Percentiles rank a stretch among this genome's conserved stretches.
phyloP scores from a whole-genome alignment of 2,888 invertebrate genomes.

The Idaea biselata region DNA sequence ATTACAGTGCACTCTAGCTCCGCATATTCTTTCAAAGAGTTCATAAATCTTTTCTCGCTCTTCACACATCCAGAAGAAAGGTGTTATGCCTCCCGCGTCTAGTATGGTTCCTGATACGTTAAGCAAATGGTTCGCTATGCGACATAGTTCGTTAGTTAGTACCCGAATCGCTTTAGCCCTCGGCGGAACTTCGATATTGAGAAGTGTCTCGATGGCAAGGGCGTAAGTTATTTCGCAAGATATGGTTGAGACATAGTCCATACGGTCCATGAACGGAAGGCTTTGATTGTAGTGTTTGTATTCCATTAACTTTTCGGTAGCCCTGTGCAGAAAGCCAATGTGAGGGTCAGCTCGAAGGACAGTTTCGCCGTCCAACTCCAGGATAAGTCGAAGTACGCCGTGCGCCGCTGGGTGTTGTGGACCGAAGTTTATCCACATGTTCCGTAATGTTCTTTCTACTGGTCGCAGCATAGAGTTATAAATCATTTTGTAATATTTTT shows the following conservation, averaged over 20 bases:
- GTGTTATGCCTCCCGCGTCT: constrained; percentile 93
- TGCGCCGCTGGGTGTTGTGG: constrained; percentile 96
- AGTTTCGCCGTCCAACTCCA: constrained; percentile 91
- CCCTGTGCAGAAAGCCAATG: constrained; percentile 92
- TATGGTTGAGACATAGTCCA: constrained; percentile 93
- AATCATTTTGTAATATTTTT: constrained; percentile 58
- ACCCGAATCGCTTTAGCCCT: constrained; percentile 91
- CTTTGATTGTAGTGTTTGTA: constrained; percentile 92
- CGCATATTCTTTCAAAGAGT: constrained; percentile 90
- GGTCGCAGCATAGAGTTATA: constrained; percentile 56
- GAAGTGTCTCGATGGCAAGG: constrained; percentile 90
- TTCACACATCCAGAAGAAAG: constrained; percentile 95
- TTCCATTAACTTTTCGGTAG: constrained; percentile 94
- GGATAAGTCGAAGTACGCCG: constrained; percentile 90
- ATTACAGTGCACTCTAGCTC: constrained; percentile 90
- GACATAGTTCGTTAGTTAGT: constrained; percentile 87
- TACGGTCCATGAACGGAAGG: constrained; percentile 91
- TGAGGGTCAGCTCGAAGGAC: constrained; percentile 91
- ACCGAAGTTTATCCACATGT: constrained; percentile 90
- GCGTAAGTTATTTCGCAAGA: constrained; percentile 89
- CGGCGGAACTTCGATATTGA: constrained; percentile 88
- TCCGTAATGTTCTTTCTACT: constrained; percentile 82
- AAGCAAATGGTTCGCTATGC: constrained; percentile 90
- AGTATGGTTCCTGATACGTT: constrained; percentile 87
- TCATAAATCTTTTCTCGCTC: constrained; percentile 93